These are phyloP conservation scores for Vidua chalybeata DNA, from an alignment of 2,113 vertebrate species.

Conservation along the genomic window DNA sequence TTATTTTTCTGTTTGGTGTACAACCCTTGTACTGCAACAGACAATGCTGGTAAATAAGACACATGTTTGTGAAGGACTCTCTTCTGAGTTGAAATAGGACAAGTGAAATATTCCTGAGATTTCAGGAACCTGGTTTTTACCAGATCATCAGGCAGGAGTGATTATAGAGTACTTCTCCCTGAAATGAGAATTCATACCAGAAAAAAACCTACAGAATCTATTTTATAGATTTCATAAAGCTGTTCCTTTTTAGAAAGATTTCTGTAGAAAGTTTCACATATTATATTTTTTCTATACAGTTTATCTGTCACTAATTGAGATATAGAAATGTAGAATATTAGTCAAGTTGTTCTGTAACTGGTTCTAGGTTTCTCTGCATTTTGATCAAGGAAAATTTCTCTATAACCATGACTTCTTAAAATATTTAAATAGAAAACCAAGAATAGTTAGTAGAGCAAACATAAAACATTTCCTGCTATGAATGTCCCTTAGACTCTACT, in stretches of 20 bases:
- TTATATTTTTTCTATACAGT: background rate
- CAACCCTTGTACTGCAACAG: background rate
- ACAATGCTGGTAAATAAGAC: background rate
- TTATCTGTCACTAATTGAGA: background rate
- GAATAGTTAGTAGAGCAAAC: background rate
- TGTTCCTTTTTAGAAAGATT: background rate
- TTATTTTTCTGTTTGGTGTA: background rate
- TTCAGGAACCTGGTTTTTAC: background rate
- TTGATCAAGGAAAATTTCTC: background rate
- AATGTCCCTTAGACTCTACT: background rate
- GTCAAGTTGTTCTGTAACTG: background rate
- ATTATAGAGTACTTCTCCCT: background rate
- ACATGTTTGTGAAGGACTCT: background rate
- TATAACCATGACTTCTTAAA: background rate
- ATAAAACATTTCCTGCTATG: background rate
- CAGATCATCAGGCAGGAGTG: background rate
- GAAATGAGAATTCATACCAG: background rate
- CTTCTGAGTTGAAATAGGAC: background rate
- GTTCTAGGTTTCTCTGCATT: background rate
- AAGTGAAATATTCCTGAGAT: background rate
- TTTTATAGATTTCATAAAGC: background rate
- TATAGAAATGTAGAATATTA: background rate
- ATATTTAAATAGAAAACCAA: background rate
- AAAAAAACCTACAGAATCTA: background rate
- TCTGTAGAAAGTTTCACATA: background rate